Conservation (phyloP, 2,888 invertebrate genomes). For the Zele albiditarsus region DNA sequence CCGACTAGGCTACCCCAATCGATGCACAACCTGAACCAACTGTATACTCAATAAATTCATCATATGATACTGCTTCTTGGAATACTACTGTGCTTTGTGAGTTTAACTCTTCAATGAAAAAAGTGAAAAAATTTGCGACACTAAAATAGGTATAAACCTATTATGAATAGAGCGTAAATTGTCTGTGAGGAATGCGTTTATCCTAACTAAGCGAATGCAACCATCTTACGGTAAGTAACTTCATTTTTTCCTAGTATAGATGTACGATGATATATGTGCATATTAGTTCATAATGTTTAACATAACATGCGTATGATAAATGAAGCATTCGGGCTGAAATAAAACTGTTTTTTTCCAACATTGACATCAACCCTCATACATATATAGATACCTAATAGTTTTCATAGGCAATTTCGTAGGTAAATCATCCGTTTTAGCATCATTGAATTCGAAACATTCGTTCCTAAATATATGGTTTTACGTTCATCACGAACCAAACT, state of each 20-base stretch:
- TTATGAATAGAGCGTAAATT: not conserved
- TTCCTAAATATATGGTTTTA: too few species aligned
- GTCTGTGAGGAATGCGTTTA: not conserved
- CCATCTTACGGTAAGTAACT: not conserved
- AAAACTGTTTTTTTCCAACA: too few species aligned
- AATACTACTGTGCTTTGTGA: not conserved
- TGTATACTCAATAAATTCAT: not conserved
- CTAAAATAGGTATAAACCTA: not conserved
- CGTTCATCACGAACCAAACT: too few species aligned
- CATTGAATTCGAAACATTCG: too few species aligned
- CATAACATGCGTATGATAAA: too few species aligned
- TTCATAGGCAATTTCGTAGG: too few species aligned
- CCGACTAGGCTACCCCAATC: not conserved
- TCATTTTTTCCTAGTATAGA: not conserved
- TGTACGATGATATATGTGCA: not conserved
- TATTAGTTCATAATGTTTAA: too few species aligned
- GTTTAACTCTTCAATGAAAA: not conserved
- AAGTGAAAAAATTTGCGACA: not conserved
- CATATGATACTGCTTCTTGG: not conserved
- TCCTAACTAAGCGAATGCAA: not conserved
- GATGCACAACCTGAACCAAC: not conserved
- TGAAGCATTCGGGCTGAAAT: too few species aligned
- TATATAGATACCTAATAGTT: too few species aligned
- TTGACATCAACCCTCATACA: slow-evolving; percentile 33
- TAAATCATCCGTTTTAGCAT: too few species aligned